Conservation (phyloP, 2,888 invertebrate species). For the Branchipolynoe longqiensis region DNA sequence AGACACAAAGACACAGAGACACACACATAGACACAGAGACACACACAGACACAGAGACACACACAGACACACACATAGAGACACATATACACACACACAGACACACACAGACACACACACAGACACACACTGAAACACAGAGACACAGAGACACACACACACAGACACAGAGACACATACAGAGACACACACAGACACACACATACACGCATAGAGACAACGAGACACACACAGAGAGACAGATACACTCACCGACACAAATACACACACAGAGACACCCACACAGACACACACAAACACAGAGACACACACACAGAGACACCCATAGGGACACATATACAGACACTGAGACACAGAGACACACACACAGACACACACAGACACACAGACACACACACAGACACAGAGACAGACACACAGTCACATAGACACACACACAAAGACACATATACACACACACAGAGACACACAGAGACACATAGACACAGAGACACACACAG, state of each 20-base stretch:
- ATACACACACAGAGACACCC: no score
- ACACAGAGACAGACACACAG: neutral
- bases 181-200: neutral
- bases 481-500: neutral
- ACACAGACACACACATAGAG: neutral
- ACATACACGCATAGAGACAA: neutral
- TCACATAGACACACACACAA: no score
- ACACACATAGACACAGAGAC: neutral
- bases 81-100: neutral
- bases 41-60: neutral
- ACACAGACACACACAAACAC: no score
- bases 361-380: neutral
- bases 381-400: neutral
- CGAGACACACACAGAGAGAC: neutral
- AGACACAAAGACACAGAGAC: neutral
- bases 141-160: neutral
- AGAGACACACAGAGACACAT: no score
- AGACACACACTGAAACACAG: conserved; percentile 3
- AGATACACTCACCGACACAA: no score
- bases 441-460: no score
- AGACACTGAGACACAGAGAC: no score
- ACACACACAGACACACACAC: neutral
- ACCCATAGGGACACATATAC: no score
- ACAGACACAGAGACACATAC: neutral
- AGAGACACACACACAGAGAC: neutral